These are phyloP conservation scores for Heterohyrax brucei DNA, from an alignment of 2,797 vertebrate species.

Conservation along the genomic window DNA sequence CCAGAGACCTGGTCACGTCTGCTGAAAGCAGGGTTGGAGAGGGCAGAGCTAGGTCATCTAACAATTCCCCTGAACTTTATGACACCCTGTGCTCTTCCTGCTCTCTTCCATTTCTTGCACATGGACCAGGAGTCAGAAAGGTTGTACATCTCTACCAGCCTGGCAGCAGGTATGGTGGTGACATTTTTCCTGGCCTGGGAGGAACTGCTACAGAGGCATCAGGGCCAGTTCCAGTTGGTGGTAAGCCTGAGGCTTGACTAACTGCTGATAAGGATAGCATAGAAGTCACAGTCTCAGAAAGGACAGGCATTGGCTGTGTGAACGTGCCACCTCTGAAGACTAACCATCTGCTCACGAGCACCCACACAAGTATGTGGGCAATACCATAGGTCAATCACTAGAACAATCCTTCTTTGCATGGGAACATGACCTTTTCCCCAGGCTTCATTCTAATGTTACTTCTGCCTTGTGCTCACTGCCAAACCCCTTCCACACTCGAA, in stretches of 20 bases:
- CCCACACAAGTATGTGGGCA: conserved; percentile 88
- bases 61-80: not conserved
- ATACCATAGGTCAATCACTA: not conserved
- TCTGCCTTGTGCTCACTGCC: not conserved
- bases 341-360: conserved; percentile 90
- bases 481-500: not conserved
- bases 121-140: conserved; percentile 94
- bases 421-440: not conserved
- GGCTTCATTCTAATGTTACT: not conserved
- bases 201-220: conserved; percentile 92
- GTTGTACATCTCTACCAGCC: conserved; percentile 93
- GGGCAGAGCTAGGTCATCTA: not conserved
- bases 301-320: conserved; percentile 92
- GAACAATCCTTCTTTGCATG: not conserved
- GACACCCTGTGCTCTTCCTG: conserved; percentile 9
- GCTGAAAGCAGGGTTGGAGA: not conserved
- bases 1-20: conserved; percentile 14
- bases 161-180: conserved; percentile 90
- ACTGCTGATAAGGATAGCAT: conserved; percentile 92
- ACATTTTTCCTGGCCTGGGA: conserved; percentile 93
- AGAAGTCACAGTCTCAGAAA: conserved; percentile 93
- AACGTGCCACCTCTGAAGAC: conserved; percentile 92
- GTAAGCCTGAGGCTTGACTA: conserved; percentile 92
- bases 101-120: conserved; percentile 5
- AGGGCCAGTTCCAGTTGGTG: conserved; percentile 92